Evolutionary conservation across 2,113 vertebrate species (phyloP).

Genomic region (Phalacrocorax brasilianus): DNA sequence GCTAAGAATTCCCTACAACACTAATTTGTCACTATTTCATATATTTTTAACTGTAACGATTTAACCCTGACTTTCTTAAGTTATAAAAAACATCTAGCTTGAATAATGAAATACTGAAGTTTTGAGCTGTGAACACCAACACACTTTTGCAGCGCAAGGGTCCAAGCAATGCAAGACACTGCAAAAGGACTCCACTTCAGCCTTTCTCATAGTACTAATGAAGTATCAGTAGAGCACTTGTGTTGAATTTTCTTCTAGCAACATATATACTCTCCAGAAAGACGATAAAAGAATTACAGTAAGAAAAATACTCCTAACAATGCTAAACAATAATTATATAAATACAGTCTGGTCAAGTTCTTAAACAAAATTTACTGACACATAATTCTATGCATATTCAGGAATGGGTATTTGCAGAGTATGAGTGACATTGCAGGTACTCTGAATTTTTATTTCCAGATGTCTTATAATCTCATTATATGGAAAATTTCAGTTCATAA

Average conservation of each 20-base stretch:
- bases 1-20: background rate
- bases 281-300: background rate
- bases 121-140: background rate
- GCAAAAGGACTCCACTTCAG: background rate
- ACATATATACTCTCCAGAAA: background rate
- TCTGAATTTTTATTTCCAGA: background rate
- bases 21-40: background rate
- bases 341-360: background rate
- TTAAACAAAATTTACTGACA: background rate
- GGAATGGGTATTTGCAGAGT: background rate
- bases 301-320: background rate
- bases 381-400: background rate
- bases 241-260: background rate
- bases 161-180: accelerated
- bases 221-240: background rate
- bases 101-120: background rate
- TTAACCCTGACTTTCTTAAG: background rate
- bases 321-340: background rate
- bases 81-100: background rate
- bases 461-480: background rate
- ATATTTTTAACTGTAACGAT: background rate
- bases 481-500: background rate
- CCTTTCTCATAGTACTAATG: background rate
- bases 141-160: background rate
- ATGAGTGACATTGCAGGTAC: background rate